These are phyloP conservation scores for Ceratosolen solmsi DNA, from an alignment of 1,140 invertebrate species.

Conservation along the genomic window DNA sequence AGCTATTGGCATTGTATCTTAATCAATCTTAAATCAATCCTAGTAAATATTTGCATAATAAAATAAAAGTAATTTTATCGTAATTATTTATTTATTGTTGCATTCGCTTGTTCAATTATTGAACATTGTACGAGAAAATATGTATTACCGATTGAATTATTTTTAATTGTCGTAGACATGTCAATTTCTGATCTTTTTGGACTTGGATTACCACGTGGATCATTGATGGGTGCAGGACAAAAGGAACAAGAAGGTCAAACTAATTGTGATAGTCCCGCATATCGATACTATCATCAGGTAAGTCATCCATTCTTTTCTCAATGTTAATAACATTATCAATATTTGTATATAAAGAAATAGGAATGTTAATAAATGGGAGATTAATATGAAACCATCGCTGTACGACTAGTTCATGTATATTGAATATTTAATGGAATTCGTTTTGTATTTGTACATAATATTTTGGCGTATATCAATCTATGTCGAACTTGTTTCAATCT, in stretches of 20 bases:
- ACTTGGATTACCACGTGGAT: constrained; percentile 72
- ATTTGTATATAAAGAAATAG: no score
- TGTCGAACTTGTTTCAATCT: no score
- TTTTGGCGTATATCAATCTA: no score
- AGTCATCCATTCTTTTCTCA: constrained; percentile 14
- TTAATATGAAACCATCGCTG: no score
- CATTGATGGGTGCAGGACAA: constrained; percentile 64
- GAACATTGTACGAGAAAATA: background rate
- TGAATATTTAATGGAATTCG: no score
- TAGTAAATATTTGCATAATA: background rate
- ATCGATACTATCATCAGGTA: constrained; percentile 58
- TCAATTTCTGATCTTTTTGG: constrained; percentile 75
- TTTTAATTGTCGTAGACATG: constrained; percentile 63
- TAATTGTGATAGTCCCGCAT: constrained; percentile 60
- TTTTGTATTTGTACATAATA: no score
- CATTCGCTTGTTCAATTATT: no score
- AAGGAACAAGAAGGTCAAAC: constrained; percentile 52
- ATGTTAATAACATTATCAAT: no score
- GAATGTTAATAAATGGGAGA: no score
- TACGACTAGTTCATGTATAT: no score
- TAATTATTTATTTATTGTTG: background rate
- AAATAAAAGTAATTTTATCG: background rate
- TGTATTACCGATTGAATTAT: constrained; percentile 23
- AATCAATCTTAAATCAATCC: no score
- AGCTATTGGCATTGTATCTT: no score